phyloP scores from a whole-genome alignment of 1,140 invertebrate genomes.

The Drosophila serrata region DNA sequence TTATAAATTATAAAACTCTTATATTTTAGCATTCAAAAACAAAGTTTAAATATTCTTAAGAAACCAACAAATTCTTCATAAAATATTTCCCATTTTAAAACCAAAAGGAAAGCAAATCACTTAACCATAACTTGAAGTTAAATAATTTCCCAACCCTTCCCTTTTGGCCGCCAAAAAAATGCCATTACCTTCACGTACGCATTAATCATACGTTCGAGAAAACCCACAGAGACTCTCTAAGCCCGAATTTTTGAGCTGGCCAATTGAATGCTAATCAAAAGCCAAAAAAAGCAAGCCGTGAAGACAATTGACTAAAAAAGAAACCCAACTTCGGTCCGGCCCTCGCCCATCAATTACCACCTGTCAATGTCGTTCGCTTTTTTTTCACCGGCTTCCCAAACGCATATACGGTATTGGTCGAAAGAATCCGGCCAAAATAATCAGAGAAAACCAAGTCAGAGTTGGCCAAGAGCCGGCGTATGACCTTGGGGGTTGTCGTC shows the following conservation, averaged over 20 bases:
- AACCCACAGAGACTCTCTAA: constrained; percentile 7
- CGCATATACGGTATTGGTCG: constrained; percentile 8
- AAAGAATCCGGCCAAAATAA: constrained; percentile 33
- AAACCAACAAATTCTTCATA: too few relatives aligned
- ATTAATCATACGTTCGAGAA: constrained; percentile 28
- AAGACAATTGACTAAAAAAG: constrained; percentile 18
- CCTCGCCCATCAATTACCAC: constrained; percentile 53
- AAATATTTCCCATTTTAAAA: too few relatives aligned
- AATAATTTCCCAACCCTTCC: constrained; percentile 3
- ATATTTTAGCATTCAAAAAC: too few relatives aligned
- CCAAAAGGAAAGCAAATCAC: too few relatives aligned
- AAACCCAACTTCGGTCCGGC: neutral
- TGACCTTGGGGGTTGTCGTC: constrained; percentile 27
- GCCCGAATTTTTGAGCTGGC: constrained; percentile 3
- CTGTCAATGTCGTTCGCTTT: constrained; percentile 39
- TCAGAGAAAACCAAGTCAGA: constrained; percentile 17
- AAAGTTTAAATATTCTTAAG: neutral
- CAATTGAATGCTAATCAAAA: constrained; percentile 44
- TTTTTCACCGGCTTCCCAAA: constrained; percentile 24
- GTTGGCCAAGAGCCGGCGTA: constrained; percentile 17
- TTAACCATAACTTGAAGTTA: neutral
- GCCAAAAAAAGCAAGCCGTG: constrained; percentile 29
- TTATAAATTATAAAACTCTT: too few relatives aligned
- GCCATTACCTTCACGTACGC: neutral
- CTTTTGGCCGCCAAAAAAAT: neutral